Conservation (phyloP, 2,797 vertebrate genomes). For the Nyctibius grandis region DNA sequence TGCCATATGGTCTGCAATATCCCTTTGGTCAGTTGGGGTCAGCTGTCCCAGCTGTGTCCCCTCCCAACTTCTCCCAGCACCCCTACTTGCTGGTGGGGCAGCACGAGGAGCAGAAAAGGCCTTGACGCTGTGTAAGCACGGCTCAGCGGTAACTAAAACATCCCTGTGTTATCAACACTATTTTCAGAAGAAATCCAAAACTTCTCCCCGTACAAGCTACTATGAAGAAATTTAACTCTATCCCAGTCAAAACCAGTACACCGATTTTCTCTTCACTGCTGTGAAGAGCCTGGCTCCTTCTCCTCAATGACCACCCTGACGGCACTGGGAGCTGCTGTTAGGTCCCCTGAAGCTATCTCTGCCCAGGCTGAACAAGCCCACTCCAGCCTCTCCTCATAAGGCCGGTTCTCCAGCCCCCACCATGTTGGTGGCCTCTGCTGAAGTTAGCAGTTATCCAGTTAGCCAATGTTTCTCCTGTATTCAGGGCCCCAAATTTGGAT, state of each 20-base stretch:
- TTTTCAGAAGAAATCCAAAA: neutral
- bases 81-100: no score
- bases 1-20: accelerated
- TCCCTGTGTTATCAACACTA: neutral
- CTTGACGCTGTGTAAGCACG: neutral
- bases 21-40: neutral
- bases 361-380: neutral
- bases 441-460: accelerated
- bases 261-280: accelerated
- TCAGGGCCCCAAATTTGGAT: neutral
- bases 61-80: neutral
- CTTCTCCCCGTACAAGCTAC: neutral
- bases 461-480: neutral
- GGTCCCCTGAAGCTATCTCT: neutral
- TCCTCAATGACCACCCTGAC: no score
- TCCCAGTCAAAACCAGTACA: neutral
- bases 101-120: neutral
- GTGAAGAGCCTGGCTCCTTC: accelerated
- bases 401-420: neutral
- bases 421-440: neutral
- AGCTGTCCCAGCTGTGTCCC: neutral
- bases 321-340: neutral
- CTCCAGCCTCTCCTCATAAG: neutral
- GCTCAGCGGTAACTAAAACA: neutral
- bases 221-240: neutral